Conservation (phyloP, 2,797 vertebrate genomes). For the Lerista edwardsae region DNA sequence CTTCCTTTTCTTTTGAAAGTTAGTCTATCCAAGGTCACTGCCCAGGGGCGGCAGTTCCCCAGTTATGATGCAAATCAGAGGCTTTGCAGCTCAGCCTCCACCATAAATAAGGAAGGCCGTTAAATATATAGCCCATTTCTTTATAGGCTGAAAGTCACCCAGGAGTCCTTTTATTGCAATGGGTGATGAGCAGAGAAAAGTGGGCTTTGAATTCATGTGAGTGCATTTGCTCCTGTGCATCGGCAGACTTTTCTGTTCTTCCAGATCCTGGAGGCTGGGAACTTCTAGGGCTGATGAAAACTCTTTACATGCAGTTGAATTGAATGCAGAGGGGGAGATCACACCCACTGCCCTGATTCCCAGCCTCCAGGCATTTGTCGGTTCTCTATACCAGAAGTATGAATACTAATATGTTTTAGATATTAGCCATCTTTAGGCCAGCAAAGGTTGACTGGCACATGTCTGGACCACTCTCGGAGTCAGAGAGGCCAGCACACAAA, state of each 20-base stretch:
- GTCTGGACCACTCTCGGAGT: too few species aligned
- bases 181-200: constrained; percentile 2
- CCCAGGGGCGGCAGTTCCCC: constrained; percentile 50
- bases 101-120: constrained; percentile 70
- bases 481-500: too few species aligned
- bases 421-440: too few species aligned
- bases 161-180: constrained; percentile 38
- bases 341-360: neutral
- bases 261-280: neutral
- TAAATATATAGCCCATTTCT: constrained; percentile 65
- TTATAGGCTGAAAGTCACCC: constrained; percentile 55
- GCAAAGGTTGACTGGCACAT: too few species aligned
- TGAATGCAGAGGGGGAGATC: neutral
- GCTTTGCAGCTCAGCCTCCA: constrained; percentile 59
- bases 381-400: too few species aligned
- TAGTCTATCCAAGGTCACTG: constrained; percentile 60
- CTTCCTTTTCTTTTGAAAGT: constrained; percentile 5
- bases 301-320: neutral
- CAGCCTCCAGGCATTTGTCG: neutral
- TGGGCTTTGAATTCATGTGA: constrained; percentile 12
- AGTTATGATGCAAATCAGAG: constrained; percentile 67
- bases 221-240: constrained; percentile 9
- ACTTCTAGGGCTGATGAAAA: neutral
- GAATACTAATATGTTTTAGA: too few species aligned
- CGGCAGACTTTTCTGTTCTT: constrained; percentile 38